Percentiles rank a stretch among this genome's conserved stretches.
phyloP scores from a whole-genome alignment of 2,888 invertebrate genomes.

The Aleiodes testaceus region DNA sequence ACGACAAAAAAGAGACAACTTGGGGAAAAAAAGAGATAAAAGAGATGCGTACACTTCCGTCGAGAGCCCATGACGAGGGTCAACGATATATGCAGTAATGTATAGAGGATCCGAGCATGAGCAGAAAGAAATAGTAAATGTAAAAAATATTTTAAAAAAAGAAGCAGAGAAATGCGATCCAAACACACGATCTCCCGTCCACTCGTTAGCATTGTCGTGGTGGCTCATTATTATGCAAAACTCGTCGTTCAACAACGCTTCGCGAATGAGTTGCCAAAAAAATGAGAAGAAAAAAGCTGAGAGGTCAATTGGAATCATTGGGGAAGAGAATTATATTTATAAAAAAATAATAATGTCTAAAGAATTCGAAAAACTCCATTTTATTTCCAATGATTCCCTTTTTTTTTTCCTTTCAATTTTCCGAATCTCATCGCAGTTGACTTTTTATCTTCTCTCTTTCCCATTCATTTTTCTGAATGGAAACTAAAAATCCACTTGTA shows the following conservation, averaged over 20 bases:
- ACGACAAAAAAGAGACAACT: background rate
- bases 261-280: constrained; percentile 12
- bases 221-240: constrained; percentile 27
- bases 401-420: no score
- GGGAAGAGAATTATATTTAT: background rate
- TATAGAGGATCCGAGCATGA: background rate
- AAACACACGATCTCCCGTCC: constrained; percentile 8
- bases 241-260: constrained; percentile 14
- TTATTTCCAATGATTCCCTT: background rate
- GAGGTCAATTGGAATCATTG: background rate
- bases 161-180: constrained; percentile 16
- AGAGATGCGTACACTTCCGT: constrained; percentile 12
- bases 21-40: constrained; percentile 5
- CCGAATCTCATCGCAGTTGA: background rate
- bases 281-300: background rate
- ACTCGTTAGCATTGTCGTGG: constrained; percentile 29
- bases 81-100: constrained; percentile 5
- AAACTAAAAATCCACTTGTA: constrained; percentile 18
- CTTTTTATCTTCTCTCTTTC: background rate
- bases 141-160: background rate
- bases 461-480: background rate
- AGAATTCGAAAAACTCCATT: background rate
- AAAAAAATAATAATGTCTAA: no score
- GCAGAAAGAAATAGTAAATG: constrained; percentile 9
- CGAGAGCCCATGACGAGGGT: constrained; percentile 12